Conservation (phyloP, 2,888 invertebrate species). For the Parnassius smintheus region DNA sequence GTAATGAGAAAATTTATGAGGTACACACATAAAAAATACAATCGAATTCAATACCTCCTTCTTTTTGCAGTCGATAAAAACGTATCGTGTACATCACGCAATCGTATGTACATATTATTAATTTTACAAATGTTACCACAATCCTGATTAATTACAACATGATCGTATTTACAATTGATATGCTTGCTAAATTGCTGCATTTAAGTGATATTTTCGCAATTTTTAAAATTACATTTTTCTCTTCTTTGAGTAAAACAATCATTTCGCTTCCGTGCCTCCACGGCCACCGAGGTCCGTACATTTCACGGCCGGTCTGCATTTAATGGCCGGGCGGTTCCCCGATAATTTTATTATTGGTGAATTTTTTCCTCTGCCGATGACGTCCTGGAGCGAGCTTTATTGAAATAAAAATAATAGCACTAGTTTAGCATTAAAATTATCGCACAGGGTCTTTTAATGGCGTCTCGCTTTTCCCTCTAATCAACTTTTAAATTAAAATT, state of each 20-base stretch:
- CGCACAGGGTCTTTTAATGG: constrained; percentile 47
- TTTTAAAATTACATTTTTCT: constrained; percentile 18
- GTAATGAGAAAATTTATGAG: too few species aligned
- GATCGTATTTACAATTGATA: too few species aligned
- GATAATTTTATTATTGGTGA: constrained; percentile 78
- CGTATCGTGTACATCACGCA: too few species aligned
- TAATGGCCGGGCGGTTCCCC: constrained; percentile 72
- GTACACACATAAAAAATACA: too few species aligned
- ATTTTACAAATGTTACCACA: too few species aligned
- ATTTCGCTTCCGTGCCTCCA: constrained; percentile 29
- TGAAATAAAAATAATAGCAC: constrained; percentile 63
- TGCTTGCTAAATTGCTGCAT: too few species aligned
- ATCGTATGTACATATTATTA: too few species aligned
- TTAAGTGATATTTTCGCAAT: constrained; percentile 6
- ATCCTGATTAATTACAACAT: too few species aligned
- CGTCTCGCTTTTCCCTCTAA: constrained; percentile 21
- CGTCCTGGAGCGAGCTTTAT: constrained; percentile 52
- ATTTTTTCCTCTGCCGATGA: constrained; percentile 65
- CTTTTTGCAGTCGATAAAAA: too few species aligned
- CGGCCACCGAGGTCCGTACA: constrained; percentile 54
- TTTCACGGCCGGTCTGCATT: constrained; percentile 76
- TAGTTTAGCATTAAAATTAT: constrained; percentile 43
- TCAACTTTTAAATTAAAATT: constrained; percentile 26
- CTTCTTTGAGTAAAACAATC: constrained; percentile 24
- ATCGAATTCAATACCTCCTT: too few species aligned